A percentile compares a stretch with the other conserved stretches of the same genome.
Evolutionary conservation across 2,797 vertebrate genomes (phyloP).

Genomic region (Falco rusticolus): DNA sequence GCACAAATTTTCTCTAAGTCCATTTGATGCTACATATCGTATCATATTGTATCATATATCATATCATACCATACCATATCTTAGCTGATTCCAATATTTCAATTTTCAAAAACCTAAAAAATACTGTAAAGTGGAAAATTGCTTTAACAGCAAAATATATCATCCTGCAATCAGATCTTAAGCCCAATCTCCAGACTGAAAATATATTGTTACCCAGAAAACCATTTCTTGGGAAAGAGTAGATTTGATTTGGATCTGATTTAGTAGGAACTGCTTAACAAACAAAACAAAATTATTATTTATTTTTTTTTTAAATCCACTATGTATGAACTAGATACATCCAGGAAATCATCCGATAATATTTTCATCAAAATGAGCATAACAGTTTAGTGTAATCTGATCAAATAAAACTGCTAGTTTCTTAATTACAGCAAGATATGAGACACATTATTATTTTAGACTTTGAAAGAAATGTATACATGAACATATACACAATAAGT

Average conservation of each 20-base stretch:
- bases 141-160: constrained; percentile 5
- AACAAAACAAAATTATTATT: neutral
- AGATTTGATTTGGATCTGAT: constrained; percentile 44
- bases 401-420: neutral
- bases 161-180: constrained; percentile 49
- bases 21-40: neutral
- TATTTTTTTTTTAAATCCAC: neutral
- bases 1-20: constrained; percentile 4
- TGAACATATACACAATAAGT: neutral
- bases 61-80: neutral
- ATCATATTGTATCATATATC: neutral
- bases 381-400: neutral
- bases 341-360: neutral
- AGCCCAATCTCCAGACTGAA: constrained; percentile 45
- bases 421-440: neutral
- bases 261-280: constrained; percentile 12
- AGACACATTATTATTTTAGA: neutral
- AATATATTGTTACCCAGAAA: constrained; percentile 63
- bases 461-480: neutral
- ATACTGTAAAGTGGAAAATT: constrained; percentile 60
- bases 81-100: neutral
- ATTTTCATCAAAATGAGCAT: neutral
- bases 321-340: neutral
- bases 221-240: constrained; percentile 37
- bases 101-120: constrained; percentile 53